Conservation (phyloP, 2,797 vertebrate genomes). For the Furcifer pardalis region DNA sequence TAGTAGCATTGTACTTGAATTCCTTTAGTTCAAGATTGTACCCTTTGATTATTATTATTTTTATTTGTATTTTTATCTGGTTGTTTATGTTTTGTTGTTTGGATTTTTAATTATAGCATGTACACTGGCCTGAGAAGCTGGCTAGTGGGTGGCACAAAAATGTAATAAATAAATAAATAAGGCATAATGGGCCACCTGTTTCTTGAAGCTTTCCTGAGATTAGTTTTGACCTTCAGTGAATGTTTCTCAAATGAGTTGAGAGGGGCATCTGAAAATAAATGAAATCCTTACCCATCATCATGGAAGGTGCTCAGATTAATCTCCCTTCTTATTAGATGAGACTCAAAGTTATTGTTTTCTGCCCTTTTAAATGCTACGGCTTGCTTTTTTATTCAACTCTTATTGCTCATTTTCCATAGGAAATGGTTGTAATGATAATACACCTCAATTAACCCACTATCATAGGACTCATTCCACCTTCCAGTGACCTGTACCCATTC, state of each 20-base stretch:
- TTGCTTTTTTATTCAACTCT: constrained; percentile 67
- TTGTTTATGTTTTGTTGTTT: too few species aligned
- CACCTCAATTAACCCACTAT: too few species aligned
- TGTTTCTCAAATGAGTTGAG: constrained; percentile 50
- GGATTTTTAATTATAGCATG: too few species aligned
- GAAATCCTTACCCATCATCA: constrained; percentile 56
- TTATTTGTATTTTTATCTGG: too few species aligned
- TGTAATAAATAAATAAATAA: too few species aligned
- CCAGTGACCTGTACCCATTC: too few species aligned
- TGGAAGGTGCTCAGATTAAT: constrained; percentile 62
- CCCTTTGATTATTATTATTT: too few species aligned
- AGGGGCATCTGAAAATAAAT: constrained; percentile 64
- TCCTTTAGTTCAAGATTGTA: neutral
- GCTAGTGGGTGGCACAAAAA: too few species aligned
- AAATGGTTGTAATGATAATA: too few species aligned
- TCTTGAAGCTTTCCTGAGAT: constrained; percentile 45
- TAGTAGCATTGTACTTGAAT: constrained; percentile 33
- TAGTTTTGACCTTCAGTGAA: constrained; percentile 64
- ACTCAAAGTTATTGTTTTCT: constrained; percentile 66
- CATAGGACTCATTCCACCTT: too few species aligned
- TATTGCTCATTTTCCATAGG: constrained; percentile 47
- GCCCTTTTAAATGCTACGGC: constrained; percentile 55
- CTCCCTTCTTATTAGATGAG: constrained; percentile 62
- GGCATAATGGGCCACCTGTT: constrained; percentile 57
- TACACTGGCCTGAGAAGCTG: too few species aligned